phyloP scores from a whole-genome alignment of 1,140 invertebrate genomes.

The Caenorhabditis brenneri region DNA sequence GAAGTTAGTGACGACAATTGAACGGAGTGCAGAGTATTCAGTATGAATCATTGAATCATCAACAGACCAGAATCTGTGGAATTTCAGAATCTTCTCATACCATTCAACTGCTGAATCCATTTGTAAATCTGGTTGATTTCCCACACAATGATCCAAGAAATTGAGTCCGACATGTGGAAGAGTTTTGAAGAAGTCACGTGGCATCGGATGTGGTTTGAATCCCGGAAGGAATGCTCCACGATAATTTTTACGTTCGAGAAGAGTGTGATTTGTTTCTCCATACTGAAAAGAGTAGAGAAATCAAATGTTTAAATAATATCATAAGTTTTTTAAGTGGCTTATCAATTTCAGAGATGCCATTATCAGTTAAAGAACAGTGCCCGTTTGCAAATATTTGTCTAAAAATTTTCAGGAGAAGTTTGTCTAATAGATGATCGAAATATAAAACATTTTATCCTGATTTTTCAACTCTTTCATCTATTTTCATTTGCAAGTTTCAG shows the following conservation, averaged over 20 bases:
- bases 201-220: conserved; percentile 74
- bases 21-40: conserved; percentile 90
- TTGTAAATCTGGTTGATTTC: conserved; percentile 88
- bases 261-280: conserved; percentile 93
- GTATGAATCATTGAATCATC: conserved; percentile 95
- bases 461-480: not conserved
- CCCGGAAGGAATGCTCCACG: conserved; percentile 88
- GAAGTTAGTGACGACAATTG: conserved; percentile 94
- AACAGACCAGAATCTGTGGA: conserved; percentile 96
- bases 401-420: not conserved
- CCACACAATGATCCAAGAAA: conserved; percentile 95
- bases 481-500: too few relatives aligned
- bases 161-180: conserved; percentile 78
- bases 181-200: conserved; percentile 57
- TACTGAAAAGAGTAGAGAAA: conserved; percentile 77
- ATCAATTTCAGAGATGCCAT: not conserved
- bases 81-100: conserved; percentile 91
- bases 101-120: conserved; percentile 89
- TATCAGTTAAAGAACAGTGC: not conserved
- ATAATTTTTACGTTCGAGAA: conserved; percentile 87
- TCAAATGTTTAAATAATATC: not conserved
- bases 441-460: not conserved
- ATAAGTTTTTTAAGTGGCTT: not conserved
- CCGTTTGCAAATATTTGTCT: not conserved
- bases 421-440: not conserved